Evolutionary conservation across 2,888 invertebrate species (phyloP).

Genomic region (Heterodera filipjevi): DNA sequence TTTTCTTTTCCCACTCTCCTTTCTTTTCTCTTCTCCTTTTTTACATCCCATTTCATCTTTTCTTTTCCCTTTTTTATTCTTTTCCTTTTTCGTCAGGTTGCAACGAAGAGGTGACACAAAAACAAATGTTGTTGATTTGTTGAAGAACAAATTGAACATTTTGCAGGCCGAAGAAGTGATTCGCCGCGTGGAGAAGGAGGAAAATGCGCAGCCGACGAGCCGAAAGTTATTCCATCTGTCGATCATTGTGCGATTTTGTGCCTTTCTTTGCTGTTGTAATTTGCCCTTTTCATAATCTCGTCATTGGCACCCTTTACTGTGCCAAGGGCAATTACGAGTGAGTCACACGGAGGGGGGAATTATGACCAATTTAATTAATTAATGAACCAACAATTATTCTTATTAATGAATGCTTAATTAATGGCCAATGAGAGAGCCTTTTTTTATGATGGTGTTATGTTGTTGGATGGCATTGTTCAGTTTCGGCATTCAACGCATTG

Average conservation of each 20-base stretch:
- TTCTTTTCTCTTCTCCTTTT: too few species aligned
- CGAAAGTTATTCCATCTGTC: conserved; percentile 93
- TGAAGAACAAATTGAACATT: background rate
- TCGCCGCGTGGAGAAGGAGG: conserved; percentile 97
- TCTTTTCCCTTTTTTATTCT: background rate
- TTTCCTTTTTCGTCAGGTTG: conserved; percentile 68
- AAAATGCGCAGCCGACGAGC: conserved; percentile 81
- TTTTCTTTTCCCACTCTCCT: too few species aligned
- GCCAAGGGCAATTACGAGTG: conserved; percentile 94
- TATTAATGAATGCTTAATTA: background rate
- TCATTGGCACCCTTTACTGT: conserved; percentile 96
- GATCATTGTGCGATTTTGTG: conserved; percentile 75
- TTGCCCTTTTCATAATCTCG: conserved; percentile 75
- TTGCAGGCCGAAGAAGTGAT: conserved; percentile 87
- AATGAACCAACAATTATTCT: too few species aligned
- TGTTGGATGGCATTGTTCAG: too few species aligned
- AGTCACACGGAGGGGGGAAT: background rate
- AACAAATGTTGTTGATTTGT: too few species aligned
- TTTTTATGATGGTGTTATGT: too few species aligned
- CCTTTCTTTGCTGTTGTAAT: too few species aligned
- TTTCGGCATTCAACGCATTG: conserved; percentile 93
- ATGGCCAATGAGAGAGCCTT: background rate
- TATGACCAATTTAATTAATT: background rate
- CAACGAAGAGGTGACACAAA: conserved; percentile 78
- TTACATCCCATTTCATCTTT: too few species aligned